Percentiles rank a stretch among this genome's conserved stretches.
phyloP scores from a whole-genome alignment of 2,888 invertebrate species.

The Callyntrura sp. region DNA sequence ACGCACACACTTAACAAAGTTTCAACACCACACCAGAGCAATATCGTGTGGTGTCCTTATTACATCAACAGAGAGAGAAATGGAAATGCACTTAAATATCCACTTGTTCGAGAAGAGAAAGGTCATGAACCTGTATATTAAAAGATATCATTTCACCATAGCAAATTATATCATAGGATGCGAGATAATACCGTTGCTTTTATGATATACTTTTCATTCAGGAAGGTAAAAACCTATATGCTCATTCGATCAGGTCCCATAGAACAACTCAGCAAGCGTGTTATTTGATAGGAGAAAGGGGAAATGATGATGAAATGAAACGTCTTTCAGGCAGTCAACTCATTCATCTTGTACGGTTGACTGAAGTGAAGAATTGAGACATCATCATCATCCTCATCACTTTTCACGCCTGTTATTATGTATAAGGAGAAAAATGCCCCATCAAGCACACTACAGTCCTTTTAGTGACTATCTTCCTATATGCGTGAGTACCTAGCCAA shows the following conservation, averaged over 20 bases:
- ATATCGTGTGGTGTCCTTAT: no score
- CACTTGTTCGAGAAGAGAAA: conserved; percentile 8
- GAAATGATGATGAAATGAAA: conserved; percentile 27
- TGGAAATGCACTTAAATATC: neutral
- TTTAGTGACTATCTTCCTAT: no score
- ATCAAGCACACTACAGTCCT: no score
- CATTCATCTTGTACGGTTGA: conserved; percentile 44
- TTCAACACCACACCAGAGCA: neutral
- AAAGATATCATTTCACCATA: neutral
- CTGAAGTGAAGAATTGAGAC: conserved; percentile 29
- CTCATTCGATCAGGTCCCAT: neutral
- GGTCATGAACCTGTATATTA: neutral
- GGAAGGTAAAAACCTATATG: no score
- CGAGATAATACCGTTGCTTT: no score
- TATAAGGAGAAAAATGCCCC: neutral
- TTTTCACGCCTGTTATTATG: conserved; percentile 28
- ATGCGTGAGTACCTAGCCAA: neutral
- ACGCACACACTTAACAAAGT: no score
- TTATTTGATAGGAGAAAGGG: neutral
- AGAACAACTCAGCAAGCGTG: neutral
- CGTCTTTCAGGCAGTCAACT: conserved; percentile 1
- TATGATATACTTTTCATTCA: no score
- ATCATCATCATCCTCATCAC: conserved; percentile 10
- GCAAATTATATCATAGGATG: neutral
- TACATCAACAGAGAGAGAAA: neutral